Evolutionary conservation across 2,113 vertebrate species (phyloP).

Genomic region (Dasyurus viverrinus): DNA sequence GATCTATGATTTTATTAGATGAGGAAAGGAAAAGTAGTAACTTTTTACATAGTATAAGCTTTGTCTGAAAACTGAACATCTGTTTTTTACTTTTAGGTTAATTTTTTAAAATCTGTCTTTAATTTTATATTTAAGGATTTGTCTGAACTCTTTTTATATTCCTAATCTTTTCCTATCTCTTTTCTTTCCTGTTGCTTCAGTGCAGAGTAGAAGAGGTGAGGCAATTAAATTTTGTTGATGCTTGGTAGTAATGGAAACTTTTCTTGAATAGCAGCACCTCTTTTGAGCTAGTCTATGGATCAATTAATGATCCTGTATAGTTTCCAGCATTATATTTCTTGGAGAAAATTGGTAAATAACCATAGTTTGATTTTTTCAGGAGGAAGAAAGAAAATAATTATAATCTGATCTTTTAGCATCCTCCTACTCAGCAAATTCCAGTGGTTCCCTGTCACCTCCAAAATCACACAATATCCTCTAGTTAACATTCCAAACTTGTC

Average conservation of each 20-base stretch:
- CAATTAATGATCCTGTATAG: slow-evolving; percentile 52
- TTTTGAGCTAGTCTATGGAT: slow-evolving; percentile 31
- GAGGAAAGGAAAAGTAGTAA: background rate
- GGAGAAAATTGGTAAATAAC: background rate
- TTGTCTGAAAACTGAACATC: background rate
- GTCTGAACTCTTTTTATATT: slow-evolving; percentile 58
- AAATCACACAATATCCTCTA: background rate
- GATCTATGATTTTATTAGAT: background rate
- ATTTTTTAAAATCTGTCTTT: background rate
- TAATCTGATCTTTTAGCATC: slow-evolving; percentile 4
- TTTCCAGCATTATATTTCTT: slow-evolving; percentile 7
- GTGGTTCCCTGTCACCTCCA: background rate
- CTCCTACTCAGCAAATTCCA: background rate
- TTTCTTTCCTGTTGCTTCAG: slow-evolving; percentile 90
- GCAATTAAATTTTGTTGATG: slow-evolving; percentile 53
- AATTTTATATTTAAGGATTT: slow-evolving; percentile 24
- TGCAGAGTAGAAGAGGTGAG: slow-evolving; percentile 99
- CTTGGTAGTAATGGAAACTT: slow-evolving; percentile 9
- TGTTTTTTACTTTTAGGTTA: background rate
- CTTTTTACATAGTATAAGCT: background rate
- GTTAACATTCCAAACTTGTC: background rate
- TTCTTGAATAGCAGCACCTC: background rate
- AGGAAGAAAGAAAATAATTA: background rate
- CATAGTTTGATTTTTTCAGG: background rate
- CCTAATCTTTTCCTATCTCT: slow-evolving; percentile 85